Base-by-base conservation (phyloP, 2,113 vertebrate species). In the Hypocryptadius cinnamomeus region DNA sequence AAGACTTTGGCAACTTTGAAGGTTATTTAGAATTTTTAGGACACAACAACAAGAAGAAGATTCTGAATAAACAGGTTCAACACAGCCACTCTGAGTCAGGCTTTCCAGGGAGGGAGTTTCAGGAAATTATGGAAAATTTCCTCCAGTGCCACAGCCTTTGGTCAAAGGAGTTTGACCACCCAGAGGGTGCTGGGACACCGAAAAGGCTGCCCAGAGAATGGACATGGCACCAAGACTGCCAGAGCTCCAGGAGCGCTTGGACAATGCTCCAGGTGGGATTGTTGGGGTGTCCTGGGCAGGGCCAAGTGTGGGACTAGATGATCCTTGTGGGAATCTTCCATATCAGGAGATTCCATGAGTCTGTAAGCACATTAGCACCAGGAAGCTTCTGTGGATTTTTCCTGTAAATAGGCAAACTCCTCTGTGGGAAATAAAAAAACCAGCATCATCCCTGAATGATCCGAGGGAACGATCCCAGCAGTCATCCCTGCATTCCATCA, bases 301-400 rank as follows among this genome's bases (percentile, higher is more conserved):
- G 25, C 17, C 13, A 27, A 21, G 61, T 9, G 44, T 21, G 64
- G 31, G 35, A 50, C 21, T 42, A 44, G 15, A 59, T 44, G 53
- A 30, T 50, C 31, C 30, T 16, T 31, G 53, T 59, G 14, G 53
- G 53, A 50, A 35, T 50, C 61, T 51, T 37, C 27, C 53, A 37
- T 3, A 42, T 33, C 22, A 37, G 53, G 53, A 44, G 17, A 44
- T 15, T 27, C 48, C 40, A 12, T 13, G 15, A n/a, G 20, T 44
- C 44, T 10, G 4, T 4, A 42, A 31, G 9, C 0, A 2, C 16
- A 13, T 25, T 4, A 47, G 27, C 10, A 30, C 16, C 19, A 7
- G 6, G 5, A 56, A 51, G 9, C 33, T 63, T 33, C 27, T 2
- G 0, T 4, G 45, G 33, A 23, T 9, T 83, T 60, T 51, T 56